phyloP scores from a whole-genome alignment of 2,113 vertebrate genomes.

The Silurus asotus region DNA sequence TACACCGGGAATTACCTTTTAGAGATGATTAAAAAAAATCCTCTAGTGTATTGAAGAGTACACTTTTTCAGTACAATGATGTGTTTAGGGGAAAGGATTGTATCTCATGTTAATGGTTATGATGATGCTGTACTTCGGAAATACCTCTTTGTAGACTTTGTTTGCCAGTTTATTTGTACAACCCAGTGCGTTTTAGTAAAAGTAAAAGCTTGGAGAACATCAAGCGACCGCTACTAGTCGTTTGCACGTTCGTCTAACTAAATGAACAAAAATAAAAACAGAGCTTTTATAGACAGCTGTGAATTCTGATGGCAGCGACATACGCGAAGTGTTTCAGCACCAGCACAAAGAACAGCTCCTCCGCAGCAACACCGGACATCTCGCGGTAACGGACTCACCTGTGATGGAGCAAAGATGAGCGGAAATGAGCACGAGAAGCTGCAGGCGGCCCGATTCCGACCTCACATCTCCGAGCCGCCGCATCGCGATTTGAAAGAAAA shows the following conservation, averaged over 20 bases:
- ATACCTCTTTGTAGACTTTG: background rate
- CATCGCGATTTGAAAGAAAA: conserved; percentile 63
- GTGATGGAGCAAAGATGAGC: conserved; percentile 69
- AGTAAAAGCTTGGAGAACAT: background rate
- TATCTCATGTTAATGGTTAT: background rate
- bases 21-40: background rate
- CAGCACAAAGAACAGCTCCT: conserved; percentile 74
- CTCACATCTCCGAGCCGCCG: conserved; percentile 67
- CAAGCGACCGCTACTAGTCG: conserved; percentile 4
- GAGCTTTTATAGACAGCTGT: background rate
- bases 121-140: background rate
- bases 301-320: background rate
- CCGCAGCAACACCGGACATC: conserved; percentile 57
- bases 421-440: conserved; percentile 73
- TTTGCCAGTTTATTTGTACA: conserved; percentile 6
- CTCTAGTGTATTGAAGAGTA: background rate
- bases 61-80: background rate
- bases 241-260: background rate
- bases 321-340: conserved; percentile 73
- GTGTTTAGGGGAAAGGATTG: background rate
- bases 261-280: conserved; percentile 14
- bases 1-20: background rate
- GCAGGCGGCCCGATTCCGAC: conserved; percentile 63
- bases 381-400: conserved; percentile 69
- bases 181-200: background rate